phyloP scores from a whole-genome alignment of 1,140 invertebrate genomes.

The Hyles vespertilio region DNA sequence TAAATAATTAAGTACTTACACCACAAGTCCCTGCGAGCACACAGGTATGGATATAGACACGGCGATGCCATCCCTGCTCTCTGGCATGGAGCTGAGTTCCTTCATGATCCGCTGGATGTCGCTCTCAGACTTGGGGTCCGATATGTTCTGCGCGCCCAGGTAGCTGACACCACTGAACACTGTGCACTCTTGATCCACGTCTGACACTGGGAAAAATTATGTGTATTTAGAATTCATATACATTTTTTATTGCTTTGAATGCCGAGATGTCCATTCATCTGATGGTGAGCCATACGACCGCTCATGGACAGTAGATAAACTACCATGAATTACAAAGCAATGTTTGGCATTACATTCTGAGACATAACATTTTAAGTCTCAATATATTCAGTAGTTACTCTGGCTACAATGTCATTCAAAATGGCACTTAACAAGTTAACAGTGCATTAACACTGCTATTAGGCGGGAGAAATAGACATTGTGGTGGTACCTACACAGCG shows the following conservation, averaged over 20 bases:
- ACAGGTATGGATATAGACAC: conserved; percentile 94
- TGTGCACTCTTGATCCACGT: conserved; percentile 90
- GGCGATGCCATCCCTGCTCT: conserved; percentile 87
- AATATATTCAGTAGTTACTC: too few species aligned
- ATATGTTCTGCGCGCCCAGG: conserved; percentile 93
- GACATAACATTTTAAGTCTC: too few species aligned
- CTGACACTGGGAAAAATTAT: conserved; percentile 75
- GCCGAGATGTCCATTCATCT: too few species aligned
- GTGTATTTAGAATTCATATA: neutral
- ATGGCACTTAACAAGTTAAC: too few species aligned
- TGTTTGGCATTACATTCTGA: too few species aligned
- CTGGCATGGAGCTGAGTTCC: conserved; percentile 80
- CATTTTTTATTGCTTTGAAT: too few species aligned
- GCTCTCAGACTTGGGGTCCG: conserved; percentile 94
- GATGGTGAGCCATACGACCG: conserved; percentile 7
- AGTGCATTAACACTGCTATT: too few species aligned
- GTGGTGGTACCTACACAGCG: too few species aligned
- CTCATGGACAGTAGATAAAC: too few species aligned
- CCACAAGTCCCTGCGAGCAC: conserved; percentile 88
- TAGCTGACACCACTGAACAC: conserved; percentile 96
- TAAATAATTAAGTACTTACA: conserved; percentile 76
- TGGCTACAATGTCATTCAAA: too few species aligned
- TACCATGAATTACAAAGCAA: too few species aligned
- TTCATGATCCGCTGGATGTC: conserved; percentile 97
- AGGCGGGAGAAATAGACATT: too few species aligned